Evolutionary conservation across 2,113 vertebrate species (phyloP), one percentile per base, ranked within the genome.

Genomic region (Aegithalos caudatus): DNA sequence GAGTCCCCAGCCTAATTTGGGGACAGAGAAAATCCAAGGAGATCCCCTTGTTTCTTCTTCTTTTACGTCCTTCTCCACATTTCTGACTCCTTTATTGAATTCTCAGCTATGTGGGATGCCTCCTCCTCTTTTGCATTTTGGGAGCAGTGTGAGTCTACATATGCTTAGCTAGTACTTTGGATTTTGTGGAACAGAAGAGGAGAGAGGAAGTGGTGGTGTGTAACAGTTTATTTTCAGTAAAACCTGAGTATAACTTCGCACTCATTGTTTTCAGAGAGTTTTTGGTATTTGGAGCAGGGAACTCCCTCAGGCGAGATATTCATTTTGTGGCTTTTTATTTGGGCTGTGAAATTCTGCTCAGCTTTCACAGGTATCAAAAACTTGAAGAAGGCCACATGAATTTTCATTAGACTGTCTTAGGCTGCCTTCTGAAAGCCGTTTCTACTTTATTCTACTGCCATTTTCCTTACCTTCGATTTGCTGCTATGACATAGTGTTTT

Each of bases 211-310:
- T 48, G 31, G 40, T 57, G 53, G 14, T 82, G 79, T 76, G 33
- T 57, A 87, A 60, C 24, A 50, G 19, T 65, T 91, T 90, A 51
- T 80, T 94, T 83, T 60, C 37, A 62, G 45, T 47, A 70, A 81
- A 78, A 84, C 54, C 50, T 77, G 42, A 47, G 29, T 50, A 53
- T 33, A 58, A 10, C 11, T 86, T 90, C 71, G 86, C 10, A 51
- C 10, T 58, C 37, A 77, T 18, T 76, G 50, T 93, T 95, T 93
- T 61, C 62, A 72, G 56, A 54, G 3, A 76, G 13, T 28, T n/a
- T 92, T 56, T 42, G 69, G 48, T 92, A 78, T 94, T 91, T 84
- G 87, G 35, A 92, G 57, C 44, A 85, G 31, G 61, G 53, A 65
- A n/a, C 7, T 90, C 78, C 85, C 57, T 61, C 9, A 44, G 61